Conservation (phyloP, 92 coral and sea anemone species). For the Palythoa grandiflora region DNA sequence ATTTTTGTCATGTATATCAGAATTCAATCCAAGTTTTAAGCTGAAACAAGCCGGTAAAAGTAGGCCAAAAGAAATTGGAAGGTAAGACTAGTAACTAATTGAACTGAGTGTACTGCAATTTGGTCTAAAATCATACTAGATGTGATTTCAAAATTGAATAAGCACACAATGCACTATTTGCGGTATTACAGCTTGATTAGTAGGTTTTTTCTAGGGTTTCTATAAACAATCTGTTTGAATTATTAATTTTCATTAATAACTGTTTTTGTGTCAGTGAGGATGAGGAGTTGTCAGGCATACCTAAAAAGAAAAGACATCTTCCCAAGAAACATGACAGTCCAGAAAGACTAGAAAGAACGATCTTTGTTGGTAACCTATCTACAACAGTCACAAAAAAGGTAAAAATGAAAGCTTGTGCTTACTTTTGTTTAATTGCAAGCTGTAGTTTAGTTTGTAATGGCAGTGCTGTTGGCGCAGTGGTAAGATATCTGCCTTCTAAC, state of each 20-base stretch:
- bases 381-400: conserved; percentile 85
- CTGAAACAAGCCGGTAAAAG: background rate
- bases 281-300: conserved; percentile 31
- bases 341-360: conserved; percentile 86
- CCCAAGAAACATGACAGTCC: conserved; percentile 73
- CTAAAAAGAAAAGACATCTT: conserved; percentile 50
- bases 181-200: no score
- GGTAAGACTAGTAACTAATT: background rate
- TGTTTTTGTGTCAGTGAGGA: conserved; percentile 15
- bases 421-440: background rate
- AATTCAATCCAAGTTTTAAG: background rate
- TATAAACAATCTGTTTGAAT: background rate
- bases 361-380: conserved; percentile 97
- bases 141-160: no score
- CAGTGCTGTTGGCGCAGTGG: no score
- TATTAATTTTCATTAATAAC: background rate
- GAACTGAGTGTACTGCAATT: no score
- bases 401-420: background rate
- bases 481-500: no score
- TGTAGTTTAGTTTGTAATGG: background rate
- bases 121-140: no score
- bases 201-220: no score
- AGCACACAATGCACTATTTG: no score
- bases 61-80: background rate
- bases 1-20: background rate